These are phyloP conservation scores for Taurulus bubalis DNA, from an alignment of 2,113 vertebrate species.

Conservation along the genomic window DNA sequence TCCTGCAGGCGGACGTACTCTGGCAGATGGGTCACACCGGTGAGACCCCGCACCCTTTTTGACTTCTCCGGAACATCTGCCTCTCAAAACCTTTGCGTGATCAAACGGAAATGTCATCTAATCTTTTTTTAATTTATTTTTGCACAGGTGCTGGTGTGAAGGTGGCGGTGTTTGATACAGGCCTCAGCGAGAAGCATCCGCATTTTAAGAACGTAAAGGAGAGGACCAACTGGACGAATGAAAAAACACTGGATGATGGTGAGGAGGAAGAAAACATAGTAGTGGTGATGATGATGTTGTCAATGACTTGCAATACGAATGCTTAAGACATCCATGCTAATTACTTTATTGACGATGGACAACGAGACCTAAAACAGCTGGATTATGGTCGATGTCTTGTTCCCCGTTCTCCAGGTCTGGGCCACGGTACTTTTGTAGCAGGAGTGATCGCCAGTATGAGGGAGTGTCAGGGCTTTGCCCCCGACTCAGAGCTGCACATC, in stretches of 20 bases:
- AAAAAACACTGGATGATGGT: slow-evolving; percentile 98
- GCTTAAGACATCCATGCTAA: background rate
- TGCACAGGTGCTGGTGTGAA: slow-evolving; percentile 91
- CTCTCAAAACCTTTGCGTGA: background rate
- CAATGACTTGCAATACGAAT: background rate
- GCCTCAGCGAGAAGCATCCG: slow-evolving; percentile 96
- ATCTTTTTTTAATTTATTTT: background rate
- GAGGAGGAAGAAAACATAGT: slow-evolving; percentile 23
- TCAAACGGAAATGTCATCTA: background rate
- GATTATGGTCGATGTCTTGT: background rate
- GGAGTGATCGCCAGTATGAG: slow-evolving; percentile 99
- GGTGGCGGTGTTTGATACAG: slow-evolving; percentile 98
- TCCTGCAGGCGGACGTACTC: slow-evolving; percentile 96
- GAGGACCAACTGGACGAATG: slow-evolving; percentile 99
- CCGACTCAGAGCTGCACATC: slow-evolving; percentile 97
- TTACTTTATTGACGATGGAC: background rate
- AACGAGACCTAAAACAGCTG: background rate
- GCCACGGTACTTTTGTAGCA: slow-evolving; percentile 98
- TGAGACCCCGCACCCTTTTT: slow-evolving; percentile 58
- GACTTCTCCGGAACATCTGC: background rate
- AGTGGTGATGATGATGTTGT: background rate
- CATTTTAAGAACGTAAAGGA: slow-evolving; percentile 99
- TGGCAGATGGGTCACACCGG: slow-evolving; percentile 99
- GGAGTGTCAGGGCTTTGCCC: slow-evolving; percentile 98
- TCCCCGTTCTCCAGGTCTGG: slow-evolving; percentile 85